A percentile compares a stretch with the other conserved stretches of the same genome.
phyloP scores from a whole-genome alignment of 2,888 invertebrate genomes.

The Tetranychus piercei region DNA sequence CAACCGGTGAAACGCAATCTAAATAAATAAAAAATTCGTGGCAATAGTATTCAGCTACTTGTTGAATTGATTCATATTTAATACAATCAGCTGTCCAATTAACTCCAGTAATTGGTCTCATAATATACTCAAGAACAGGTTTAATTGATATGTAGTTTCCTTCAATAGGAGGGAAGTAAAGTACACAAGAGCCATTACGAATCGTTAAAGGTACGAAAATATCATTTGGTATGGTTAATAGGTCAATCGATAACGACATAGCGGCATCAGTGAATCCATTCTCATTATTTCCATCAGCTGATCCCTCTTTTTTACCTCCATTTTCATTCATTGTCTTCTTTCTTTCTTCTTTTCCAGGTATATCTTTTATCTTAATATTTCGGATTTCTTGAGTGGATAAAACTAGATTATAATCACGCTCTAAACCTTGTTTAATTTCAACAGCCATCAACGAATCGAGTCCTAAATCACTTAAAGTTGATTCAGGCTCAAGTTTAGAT shows the following conservation, averaged over 20 bases:
- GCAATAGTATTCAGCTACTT: not conserved
- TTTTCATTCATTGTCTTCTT: not conserved
- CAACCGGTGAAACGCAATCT: no score
- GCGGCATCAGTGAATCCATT: not conserved
- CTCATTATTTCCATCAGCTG: not conserved
- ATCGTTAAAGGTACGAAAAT: not conserved
- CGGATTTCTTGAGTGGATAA: constrained; percentile 79
- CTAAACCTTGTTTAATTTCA: constrained; percentile 60
- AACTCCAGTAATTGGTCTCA: not conserved
- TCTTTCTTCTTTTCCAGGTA: constrained; percentile 38
- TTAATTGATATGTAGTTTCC: not conserved
- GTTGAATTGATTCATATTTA: not conserved
- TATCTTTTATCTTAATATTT: constrained; percentile 53
- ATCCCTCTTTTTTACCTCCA: no score
- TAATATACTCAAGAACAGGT: not conserved
- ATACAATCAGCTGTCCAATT: not conserved
- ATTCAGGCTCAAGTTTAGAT: constrained; percentile 45
- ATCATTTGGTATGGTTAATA: not conserved
- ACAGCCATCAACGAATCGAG: constrained; percentile 98
- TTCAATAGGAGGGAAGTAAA: constrained; percentile 10
- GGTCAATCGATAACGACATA: not conserved
- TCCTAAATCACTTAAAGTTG: constrained; percentile 75
- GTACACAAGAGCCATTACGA: not conserved
- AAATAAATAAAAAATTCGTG: no score
- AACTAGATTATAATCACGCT: constrained; percentile 71